Percentiles rank a stretch among this genome's conserved stretches.
These are phyloP conservation scores for Drosophila atripex DNA, from an alignment of 2,888 invertebrate species.

Conservation along the genomic window DNA sequence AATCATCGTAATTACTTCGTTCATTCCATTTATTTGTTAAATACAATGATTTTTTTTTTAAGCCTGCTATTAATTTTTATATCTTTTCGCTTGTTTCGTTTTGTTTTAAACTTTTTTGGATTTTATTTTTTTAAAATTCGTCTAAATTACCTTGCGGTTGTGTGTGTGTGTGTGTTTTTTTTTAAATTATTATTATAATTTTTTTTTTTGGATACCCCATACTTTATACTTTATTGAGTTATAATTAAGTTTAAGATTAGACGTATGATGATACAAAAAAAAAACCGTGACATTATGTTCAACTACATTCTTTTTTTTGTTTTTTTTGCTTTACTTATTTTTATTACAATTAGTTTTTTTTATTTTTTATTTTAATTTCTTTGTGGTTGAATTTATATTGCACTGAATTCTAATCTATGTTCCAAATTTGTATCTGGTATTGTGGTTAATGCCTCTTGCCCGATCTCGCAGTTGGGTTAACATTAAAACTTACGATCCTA, in stretches of 20 bases:
- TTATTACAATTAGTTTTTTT: slow-evolving; percentile 36
- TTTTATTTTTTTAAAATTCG: slow-evolving; percentile 67
- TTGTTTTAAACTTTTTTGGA: slow-evolving; percentile 32
- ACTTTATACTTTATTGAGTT: slow-evolving; percentile 33
- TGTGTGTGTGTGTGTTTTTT: slow-evolving; percentile 15
- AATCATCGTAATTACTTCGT: slow-evolving; percentile 27
- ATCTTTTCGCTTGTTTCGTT: slow-evolving; percentile 14
- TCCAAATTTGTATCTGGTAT: slow-evolving; percentile 7
- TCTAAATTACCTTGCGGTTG: slow-evolving; percentile 68
- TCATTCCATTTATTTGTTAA: slow-evolving; percentile 27
- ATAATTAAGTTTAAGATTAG: slow-evolving; percentile 50
- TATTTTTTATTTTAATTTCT: slow-evolving; percentile 5
- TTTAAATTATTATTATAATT: neutral
- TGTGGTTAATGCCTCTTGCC: slow-evolving; percentile 25
- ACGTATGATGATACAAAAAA: slow-evolving; percentile 74
- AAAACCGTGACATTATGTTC: slow-evolving; percentile 50
- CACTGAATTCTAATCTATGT: slow-evolving; percentile 55
- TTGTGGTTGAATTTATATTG: slow-evolving; percentile 59
- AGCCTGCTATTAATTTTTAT: slow-evolving; percentile 60
- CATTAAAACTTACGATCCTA: slow-evolving; percentile 72
- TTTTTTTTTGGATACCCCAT: neutral
- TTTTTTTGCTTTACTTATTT: slow-evolving; percentile 53
- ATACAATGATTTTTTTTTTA: slow-evolving; percentile 61
- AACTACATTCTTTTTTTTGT: slow-evolving; percentile 46
- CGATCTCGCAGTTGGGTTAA: slow-evolving; percentile 35